A percentile compares a stretch with the other conserved stretches of the same genome.
Evolutionary conservation across 2,797 vertebrate genomes (phyloP).

Genomic region (Avahi laniger): DNA sequence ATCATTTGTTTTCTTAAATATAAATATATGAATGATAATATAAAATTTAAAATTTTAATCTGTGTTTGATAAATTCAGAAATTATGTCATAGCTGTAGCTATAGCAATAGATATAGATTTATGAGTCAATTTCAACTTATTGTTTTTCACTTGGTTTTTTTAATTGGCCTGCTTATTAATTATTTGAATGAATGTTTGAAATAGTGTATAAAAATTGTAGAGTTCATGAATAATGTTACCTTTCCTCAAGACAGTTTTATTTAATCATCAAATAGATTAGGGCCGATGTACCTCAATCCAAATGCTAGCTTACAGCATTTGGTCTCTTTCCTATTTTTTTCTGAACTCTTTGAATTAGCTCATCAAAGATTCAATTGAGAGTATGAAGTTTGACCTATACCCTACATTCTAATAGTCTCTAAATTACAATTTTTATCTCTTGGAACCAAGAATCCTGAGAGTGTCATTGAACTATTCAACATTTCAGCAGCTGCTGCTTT

Average conservation of each 20-base stretch:
- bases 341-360: neutral
- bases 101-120: neutral
- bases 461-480: neutral
- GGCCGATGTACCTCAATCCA: neutral
- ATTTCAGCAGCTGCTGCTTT: neutral
- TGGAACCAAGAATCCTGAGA: neutral
- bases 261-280: neutral
- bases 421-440: constrained; percentile 3
- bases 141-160: neutral
- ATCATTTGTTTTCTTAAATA: neutral
- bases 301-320: neutral
- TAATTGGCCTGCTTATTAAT: neutral
- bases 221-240: neutral
- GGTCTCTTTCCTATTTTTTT: neutral
- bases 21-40: too few relatives aligned
- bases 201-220: neutral
- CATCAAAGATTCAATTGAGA: neutral
- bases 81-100: neutral
- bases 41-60: neutral
- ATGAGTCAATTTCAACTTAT: neutral
- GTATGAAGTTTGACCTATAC: neutral
- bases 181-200: neutral
- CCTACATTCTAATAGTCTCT: neutral
- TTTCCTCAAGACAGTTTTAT: neutral
- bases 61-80: neutral